Evolutionary conservation across 64 coral and sea anemone genomes (phyloP).

Genomic region (Montipora efflorescens): DNA sequence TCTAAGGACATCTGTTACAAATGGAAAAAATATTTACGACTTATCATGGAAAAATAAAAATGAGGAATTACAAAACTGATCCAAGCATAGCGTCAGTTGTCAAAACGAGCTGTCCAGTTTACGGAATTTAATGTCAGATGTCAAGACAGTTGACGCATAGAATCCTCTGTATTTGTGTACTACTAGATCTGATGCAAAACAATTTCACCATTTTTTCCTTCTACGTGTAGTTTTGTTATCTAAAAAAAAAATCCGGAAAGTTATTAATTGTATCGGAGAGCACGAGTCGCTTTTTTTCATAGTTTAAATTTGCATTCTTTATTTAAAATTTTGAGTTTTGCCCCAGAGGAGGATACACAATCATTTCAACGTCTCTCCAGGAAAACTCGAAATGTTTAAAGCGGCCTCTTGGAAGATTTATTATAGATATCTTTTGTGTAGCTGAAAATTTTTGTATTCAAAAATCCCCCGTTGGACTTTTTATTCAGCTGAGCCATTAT

Average conservation of each 20-base stretch:
- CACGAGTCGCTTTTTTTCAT: not conserved
- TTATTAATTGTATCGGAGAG: too few relatives aligned
- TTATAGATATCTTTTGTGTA: not conserved
- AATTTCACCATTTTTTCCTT: not conserved
- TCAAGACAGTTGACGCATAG: conserved; percentile 1
- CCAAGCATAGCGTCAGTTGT: not conserved
- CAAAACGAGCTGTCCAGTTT: conserved; percentile 3
- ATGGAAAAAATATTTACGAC: not conserved
- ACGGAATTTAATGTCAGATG: not conserved
- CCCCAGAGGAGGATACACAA: not conserved
- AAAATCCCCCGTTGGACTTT: not conserved
- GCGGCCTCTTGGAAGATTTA: not conserved
- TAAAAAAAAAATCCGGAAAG: too few relatives aligned
- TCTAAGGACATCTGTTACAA: not conserved
- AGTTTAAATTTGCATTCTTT: not conserved
- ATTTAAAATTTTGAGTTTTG: not conserved
- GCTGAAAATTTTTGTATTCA: not conserved
- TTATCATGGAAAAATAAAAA: not conserved
- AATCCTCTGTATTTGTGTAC: conserved; percentile 42
- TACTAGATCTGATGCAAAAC: conserved; percentile 9
- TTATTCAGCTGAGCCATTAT: not conserved
- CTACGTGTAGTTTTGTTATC: too few relatives aligned
- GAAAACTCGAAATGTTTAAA: not conserved
- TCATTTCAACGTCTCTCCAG: too few relatives aligned
- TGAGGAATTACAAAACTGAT: conserved; percentile 1